A percentile compares a stretch with the other conserved stretches of the same genome.
Evolutionary conservation across 2,113 vertebrate genomes (phyloP).

Genomic region (Sapayoa aenigma): DNA sequence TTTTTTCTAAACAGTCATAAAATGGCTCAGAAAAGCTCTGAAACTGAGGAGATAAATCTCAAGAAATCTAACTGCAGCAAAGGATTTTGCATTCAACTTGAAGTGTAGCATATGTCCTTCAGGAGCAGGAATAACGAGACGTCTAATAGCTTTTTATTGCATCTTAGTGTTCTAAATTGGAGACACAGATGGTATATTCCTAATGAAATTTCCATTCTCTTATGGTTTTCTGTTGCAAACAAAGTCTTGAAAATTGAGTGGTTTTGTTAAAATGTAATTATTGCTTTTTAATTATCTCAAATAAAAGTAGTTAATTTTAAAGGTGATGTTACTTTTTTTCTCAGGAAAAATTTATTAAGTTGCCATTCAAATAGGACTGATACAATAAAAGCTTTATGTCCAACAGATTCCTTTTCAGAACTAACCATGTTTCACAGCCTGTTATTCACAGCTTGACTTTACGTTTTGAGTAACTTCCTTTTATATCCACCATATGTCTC

Average conservation of each 20-base stretch:
- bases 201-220: neutral
- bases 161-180: neutral
- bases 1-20: neutral
- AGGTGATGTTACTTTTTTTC: neutral
- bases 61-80: neutral
- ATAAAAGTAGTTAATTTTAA: neutral
- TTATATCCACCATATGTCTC: neutral
- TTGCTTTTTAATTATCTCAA: neutral
- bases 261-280: neutral
- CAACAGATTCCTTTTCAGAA: neutral
- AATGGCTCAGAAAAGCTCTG: neutral
- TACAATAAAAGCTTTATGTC: neutral
- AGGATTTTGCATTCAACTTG: neutral
- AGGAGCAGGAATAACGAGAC: neutral
- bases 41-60: neutral
- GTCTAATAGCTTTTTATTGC: slow-evolving; percentile 8
- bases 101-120: neutral
- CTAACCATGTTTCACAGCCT: neutral
- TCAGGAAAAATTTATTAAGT: neutral
- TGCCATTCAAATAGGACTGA: neutral
- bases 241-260: neutral
- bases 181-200: neutral
- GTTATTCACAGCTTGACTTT: neutral
- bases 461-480: neutral
- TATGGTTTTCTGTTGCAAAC: neutral